Evolutionary conservation across 1,140 invertebrate genomes (phyloP).

Genomic region (Nasonia longicornis): DNA sequence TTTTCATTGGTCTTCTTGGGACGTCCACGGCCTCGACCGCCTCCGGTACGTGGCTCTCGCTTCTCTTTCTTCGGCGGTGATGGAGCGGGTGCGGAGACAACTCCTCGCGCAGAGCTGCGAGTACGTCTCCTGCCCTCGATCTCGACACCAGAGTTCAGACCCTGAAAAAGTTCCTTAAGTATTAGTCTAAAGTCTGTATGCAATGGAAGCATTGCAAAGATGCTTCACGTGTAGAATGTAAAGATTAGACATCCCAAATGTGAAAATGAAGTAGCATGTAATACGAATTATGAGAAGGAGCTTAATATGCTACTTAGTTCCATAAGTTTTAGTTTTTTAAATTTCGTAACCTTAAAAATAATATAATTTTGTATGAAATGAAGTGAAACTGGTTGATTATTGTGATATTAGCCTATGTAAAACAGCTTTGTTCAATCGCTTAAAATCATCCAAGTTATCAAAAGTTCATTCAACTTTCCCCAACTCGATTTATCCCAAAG

Average conservation of each 20-base stretch:
- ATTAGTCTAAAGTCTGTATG: not conserved
- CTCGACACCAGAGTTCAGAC: conserved; percentile 62
- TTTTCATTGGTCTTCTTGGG: conserved; percentile 61
- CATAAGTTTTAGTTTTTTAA: not conserved
- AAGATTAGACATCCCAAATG: too few relatives aligned
- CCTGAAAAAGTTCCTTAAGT: conserved; percentile 52
- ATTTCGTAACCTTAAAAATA: too few relatives aligned
- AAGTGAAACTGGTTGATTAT: too few relatives aligned
- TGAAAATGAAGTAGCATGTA: not conserved
- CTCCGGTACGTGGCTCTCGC: conserved; percentile 60
- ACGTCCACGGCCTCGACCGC: conserved; percentile 64
- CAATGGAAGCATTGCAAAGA: not conserved
- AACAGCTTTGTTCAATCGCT: too few relatives aligned
- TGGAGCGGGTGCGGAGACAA: conserved; percentile 61
- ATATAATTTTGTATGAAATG: too few relatives aligned
- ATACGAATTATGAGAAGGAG: not conserved
- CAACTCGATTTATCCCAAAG: not conserved
- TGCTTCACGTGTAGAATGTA: not conserved
- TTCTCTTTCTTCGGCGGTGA: conserved; percentile 68
- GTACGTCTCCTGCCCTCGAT: conserved; percentile 68
- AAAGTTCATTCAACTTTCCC: not conserved
- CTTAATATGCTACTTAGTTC: not conserved
- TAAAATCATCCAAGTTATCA: too few relatives aligned
- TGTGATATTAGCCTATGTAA: too few relatives aligned
- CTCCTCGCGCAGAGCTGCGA: conserved; percentile 66